These are phyloP conservation scores for Sander lucioperca DNA, from an alignment of 2,113 vertebrate species.

Conservation along the genomic window DNA sequence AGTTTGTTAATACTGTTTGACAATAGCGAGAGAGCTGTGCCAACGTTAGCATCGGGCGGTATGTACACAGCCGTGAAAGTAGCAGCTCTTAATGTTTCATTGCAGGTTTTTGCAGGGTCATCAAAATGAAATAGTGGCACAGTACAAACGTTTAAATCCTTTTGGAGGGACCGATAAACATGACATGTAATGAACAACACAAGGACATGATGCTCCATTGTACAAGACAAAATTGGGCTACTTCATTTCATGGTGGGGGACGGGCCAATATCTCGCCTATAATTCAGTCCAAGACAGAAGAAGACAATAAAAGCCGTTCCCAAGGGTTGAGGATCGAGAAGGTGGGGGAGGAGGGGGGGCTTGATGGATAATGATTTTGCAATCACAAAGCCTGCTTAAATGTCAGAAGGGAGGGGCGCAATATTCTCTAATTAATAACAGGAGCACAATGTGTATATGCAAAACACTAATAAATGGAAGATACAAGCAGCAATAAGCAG, in stretches of 20 bases:
- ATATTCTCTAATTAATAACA: constrained; percentile 60
- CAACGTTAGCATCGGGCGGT: no score
- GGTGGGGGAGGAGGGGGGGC: not conserved
- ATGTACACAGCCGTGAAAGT: not conserved
- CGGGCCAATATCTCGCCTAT: not conserved
- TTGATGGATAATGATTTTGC: constrained; percentile 46
- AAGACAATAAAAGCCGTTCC: constrained; percentile 1
- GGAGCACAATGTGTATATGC: constrained; percentile 12
- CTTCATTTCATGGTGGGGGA: constrained; percentile 4
- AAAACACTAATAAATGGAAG: constrained; percentile 18
- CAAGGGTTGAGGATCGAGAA: not conserved
- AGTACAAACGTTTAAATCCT: not conserved
- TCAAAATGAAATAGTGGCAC: not conserved
- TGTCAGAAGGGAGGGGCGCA: constrained; percentile 34
- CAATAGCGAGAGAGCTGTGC: no score
- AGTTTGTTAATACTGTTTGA: no score
- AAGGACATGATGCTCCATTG: not conserved
- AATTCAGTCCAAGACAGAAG: constrained; percentile 10
- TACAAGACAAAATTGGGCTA: not conserved
- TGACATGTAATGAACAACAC: not conserved
- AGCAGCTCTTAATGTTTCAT: not conserved
- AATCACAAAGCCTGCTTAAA: constrained; percentile 48
- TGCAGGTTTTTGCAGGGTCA: not conserved
- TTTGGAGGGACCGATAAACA: not conserved
- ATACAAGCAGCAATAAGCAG: constrained; percentile 3